Evolutionary conservation across 37 sponge, comb jelly and placozoan genomes (phyloP), one percentile per base, ranked within the genome.

Genomic region (Mnemiopsis leidyi): DNA sequence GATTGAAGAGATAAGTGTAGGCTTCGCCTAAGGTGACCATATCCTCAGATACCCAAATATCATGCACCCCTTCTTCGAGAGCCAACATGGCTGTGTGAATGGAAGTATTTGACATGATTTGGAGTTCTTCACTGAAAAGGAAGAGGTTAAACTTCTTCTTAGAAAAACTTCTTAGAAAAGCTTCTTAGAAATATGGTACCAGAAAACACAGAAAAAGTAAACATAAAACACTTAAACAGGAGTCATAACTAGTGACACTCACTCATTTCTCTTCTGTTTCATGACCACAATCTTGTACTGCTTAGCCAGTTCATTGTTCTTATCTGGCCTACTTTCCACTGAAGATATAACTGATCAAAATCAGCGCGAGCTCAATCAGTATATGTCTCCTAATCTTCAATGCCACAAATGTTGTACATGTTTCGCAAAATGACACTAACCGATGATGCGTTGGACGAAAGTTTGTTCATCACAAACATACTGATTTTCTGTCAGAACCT

Each of bases 241-340:
- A n/a, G n/a, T n/a, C n/a, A n/a, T n/a, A n/a, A n/a, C n/a, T n/a
- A n/a, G 13, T 48, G 61, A 48, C 29, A 85, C 61, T 85, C 61
- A 85, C 90, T 37, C 90, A 35, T 85, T 33, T 85, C 24, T 7
- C 23, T 85, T 26, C 24, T 85, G 90, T 33, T 85, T 85, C 90
- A 85, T 85, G 1, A 85, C 90, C 0, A 85, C 90, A 20, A 85
- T 85, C 90, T 85, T 85, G 90, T 32, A 85, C 29, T 85, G 40
- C 61, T 40, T 85, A 0, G 61, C 90, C 90, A 77, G 26, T 32
- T 16, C 79, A 32, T 85, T 40, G 30, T 33, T 26, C 23, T 38
- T 40, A 38, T 85, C 90, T 16, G 9, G 38, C 0, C 90, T n/a
- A 40, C 90, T 85, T 7, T 85, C 90, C 33, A 85, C 90, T 85